Evolutionary conservation across 2,797 vertebrate genomes (phyloP), one percentile per base, ranked within the genome.

Genomic region (Nannoperca obscura): DNA sequence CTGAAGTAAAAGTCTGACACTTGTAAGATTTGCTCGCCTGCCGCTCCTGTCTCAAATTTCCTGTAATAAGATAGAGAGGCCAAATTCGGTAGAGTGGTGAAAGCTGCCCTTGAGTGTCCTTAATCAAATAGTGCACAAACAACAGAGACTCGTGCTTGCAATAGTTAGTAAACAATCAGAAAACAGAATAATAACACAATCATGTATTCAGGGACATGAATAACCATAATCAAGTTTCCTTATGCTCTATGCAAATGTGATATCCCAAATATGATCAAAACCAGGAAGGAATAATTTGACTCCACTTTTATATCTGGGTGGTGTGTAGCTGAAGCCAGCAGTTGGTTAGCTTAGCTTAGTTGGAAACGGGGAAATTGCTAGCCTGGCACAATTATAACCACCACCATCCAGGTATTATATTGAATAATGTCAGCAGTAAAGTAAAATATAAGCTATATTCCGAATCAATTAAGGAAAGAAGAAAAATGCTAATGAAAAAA

Each of bases 41-140:
- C 65, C 36, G 36, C 42, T 34, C 57, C 61, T 5, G 2, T 77
- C 59, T 84, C 40, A 72, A 76, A 86, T 53, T 59, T 46, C 40
- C 71, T 8, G 52, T 24, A 42, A 67, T 69, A 53, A 69, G 52
- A 77, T 11, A 53, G 3, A 60, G 34, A 71, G 34, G 57, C 36
- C 52, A 57, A 76, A 73, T 50, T 46, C n/a, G 36, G 52, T 17
- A 42, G 19, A 38, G 59, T 12, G 27, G 24, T 50, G 24, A 75
- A 81, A 78, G 52, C 59, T 61, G 46, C 65, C 24, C 24, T 27
- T 27, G 24, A 44, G 27, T 9, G 42, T 63, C 60, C 60, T 53
- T 40, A 53, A 30, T 75, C 15, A 52, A 34, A 74, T 24, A 22
- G 22, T 4, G 60, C 27, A 52, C 30, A 65, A 20, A 36, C 34